Percentiles rank a stretch among this genome's conserved stretches.
Evolutionary conservation across 2,113 vertebrate genomes (phyloP).

Genomic region (Gobius niger): DNA sequence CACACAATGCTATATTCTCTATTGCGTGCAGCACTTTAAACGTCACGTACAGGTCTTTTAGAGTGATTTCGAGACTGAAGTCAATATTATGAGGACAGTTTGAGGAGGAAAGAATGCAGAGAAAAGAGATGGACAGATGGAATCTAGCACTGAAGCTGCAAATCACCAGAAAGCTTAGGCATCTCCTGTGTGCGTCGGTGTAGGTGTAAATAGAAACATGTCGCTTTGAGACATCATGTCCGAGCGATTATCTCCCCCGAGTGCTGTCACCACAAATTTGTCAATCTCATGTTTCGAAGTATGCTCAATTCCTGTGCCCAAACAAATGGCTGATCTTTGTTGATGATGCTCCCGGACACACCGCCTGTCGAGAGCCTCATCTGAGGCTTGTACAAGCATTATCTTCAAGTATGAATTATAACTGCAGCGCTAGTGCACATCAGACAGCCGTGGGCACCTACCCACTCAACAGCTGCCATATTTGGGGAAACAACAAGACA

Average conservation of each 20-base stretch:
- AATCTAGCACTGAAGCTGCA: slow-evolving; percentile 52
- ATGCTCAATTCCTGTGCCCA: slow-evolving; percentile 40
- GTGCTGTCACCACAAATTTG: slow-evolving; percentile 70
- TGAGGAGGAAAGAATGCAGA: slow-evolving; percentile 7
- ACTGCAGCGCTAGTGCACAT: slow-evolving; percentile 44
- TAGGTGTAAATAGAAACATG: slow-evolving; percentile 69
- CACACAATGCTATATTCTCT: slow-evolving; percentile 25
- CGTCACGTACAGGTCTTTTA: slow-evolving; percentile 28
- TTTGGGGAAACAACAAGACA: slow-evolving; percentile 48
- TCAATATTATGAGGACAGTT: slow-evolving; percentile 5
- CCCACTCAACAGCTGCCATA: slow-evolving; percentile 52
- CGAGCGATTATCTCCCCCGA: slow-evolving; percentile 60
- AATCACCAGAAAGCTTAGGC: slow-evolving; percentile 62
- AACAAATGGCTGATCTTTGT: slow-evolving; percentile 26
- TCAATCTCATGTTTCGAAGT: slow-evolving; percentile 53
- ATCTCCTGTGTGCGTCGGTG: slow-evolving; percentile 45
- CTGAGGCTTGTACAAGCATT: slow-evolving; percentile 17
- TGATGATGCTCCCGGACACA: neutral
- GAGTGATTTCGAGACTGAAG: slow-evolving; percentile 16
- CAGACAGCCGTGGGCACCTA: slow-evolving; percentile 55
- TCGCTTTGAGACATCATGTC: slow-evolving; percentile 65
- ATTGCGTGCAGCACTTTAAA: slow-evolving; percentile 26
- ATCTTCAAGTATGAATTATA: slow-evolving; percentile 27
- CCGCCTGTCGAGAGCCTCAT: neutral
- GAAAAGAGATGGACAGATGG: slow-evolving; percentile 37